phyloP scores from a whole-genome alignment of 35 echinoderm and acorn worm species.

The Diadema setosum region DNA sequence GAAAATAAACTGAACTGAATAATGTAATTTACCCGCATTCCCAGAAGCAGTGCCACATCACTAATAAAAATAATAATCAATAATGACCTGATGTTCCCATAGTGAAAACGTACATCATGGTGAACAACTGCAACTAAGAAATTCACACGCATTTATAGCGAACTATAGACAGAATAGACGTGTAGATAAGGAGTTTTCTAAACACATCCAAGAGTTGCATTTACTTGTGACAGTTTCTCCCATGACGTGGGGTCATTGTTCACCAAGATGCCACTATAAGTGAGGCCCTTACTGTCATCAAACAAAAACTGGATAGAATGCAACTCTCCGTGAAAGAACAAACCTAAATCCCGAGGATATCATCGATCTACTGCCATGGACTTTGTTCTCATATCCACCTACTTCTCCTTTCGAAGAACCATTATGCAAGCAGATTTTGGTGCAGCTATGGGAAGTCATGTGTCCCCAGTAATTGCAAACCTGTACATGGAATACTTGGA shows the following conservation, averaged over 20 bases:
- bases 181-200: no score
- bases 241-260: slow-evolving; percentile 10
- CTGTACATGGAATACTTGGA: background rate
- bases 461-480: slow-evolving; percentile 7
- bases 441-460: slow-evolving; percentile 6
- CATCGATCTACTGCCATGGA: background rate
- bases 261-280: background rate
- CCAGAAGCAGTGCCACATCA: no score
- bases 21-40: no score
- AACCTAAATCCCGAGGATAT: background rate
- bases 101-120: no score
- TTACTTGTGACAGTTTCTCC: no score
- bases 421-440: background rate
- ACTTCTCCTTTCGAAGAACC: background rate
- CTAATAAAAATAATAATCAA: no score
- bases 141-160: no score
- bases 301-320: background rate
- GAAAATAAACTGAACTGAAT: no score
- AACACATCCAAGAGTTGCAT: no score
- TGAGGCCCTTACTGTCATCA: background rate
- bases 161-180: no score
- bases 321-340: background rate
- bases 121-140: no score
- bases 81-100: no score
- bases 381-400: background rate